phyloP scores from a whole-genome alignment of 2,113 vertebrate genomes.

The Ochotona princeps region DNA sequence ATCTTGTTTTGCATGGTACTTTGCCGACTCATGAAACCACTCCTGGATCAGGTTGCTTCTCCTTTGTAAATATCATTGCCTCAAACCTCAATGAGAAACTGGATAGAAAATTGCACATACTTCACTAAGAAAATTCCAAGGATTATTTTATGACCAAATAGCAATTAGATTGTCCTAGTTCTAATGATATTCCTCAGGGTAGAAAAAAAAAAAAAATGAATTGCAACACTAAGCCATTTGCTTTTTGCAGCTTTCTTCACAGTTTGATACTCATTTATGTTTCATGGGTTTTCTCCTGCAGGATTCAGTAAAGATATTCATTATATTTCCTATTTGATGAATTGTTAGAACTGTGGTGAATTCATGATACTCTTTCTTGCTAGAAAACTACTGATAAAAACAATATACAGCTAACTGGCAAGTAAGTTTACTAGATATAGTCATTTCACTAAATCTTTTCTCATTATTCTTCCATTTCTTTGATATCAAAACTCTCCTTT shows the following conservation, averaged over 20 bases:
- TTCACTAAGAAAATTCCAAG: constrained; percentile 46
- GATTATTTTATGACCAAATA: constrained; percentile 35
- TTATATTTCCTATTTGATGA: not conserved
- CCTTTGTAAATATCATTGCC: constrained; percentile 17
- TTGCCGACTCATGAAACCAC: constrained; percentile 4
- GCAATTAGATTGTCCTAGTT: not conserved
- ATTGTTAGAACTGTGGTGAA: not conserved
- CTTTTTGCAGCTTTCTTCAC: not conserved
- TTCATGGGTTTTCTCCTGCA: not conserved
- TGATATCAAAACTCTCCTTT: not conserved
- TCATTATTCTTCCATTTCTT: not conserved
- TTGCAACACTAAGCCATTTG: not conserved
- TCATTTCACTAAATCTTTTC: not conserved
- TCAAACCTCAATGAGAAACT: not conserved
- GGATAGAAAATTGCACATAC: constrained; percentile 22
- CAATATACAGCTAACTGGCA: not conserved
- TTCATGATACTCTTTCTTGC: constrained; percentile 8
- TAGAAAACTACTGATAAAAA: constrained; percentile 4
- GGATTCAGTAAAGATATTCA: not conserved
- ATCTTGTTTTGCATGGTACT: constrained; percentile 18
- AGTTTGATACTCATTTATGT: not conserved
- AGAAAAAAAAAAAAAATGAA: constrained; percentile 40
- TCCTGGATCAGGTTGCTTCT: constrained; percentile 6
- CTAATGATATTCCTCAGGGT: not conserved
- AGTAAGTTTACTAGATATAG: not conserved